Conservation (phyloP, 2,797 vertebrate species). For the Chelon auratus region DNA sequence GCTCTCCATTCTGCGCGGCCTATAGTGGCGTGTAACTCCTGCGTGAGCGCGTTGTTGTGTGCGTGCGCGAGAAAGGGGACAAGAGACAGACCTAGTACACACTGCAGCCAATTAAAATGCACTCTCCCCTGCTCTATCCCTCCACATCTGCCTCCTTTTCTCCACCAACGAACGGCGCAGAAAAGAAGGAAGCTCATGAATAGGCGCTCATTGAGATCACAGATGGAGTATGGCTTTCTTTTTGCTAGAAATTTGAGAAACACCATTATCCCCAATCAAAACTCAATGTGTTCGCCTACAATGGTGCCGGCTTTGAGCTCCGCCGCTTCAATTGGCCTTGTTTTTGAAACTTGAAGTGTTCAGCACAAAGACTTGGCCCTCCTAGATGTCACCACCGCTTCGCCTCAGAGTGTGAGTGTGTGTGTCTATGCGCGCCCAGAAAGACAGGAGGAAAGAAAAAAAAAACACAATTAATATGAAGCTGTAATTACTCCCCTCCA, state of each 20-base stretch:
- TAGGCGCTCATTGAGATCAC: constrained; percentile 95
- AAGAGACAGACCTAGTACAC: constrained; percentile 49
- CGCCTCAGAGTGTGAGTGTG: constrained; percentile 81
- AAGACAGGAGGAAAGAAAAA: constrained; percentile 40
- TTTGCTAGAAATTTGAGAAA: constrained; percentile 98
- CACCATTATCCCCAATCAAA: constrained; percentile 98
- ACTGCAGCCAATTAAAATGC: constrained; percentile 92
- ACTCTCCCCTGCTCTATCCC: constrained; percentile 84
- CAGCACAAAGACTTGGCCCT: constrained; percentile 90
- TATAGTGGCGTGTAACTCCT: constrained; percentile 61
- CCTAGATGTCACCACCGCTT: constrained; percentile 91
- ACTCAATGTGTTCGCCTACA: constrained; percentile 95
- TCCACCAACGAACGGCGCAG: constrained; percentile 82
- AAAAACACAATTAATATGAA: constrained; percentile 89
- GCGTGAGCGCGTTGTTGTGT: constrained; percentile 42
- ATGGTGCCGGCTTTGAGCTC: constrained; percentile 92
- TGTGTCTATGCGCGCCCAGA: constrained; percentile 69
- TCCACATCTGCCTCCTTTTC: constrained; percentile 96
- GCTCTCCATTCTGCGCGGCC: constrained; percentile 62
- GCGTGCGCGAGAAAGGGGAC: constrained; percentile 11
- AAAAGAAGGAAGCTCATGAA: constrained; percentile 86
- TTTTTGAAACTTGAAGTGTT: constrained; percentile 98
- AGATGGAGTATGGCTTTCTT: constrained; percentile 95
- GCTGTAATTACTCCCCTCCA: constrained; percentile 88
- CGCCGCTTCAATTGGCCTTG: constrained; percentile 93